Evolutionary conservation across 1,140 invertebrate genomes (phyloP), one percentile per base, ranked within the genome.

Genomic region (Calliopsis andreniformis): DNA sequence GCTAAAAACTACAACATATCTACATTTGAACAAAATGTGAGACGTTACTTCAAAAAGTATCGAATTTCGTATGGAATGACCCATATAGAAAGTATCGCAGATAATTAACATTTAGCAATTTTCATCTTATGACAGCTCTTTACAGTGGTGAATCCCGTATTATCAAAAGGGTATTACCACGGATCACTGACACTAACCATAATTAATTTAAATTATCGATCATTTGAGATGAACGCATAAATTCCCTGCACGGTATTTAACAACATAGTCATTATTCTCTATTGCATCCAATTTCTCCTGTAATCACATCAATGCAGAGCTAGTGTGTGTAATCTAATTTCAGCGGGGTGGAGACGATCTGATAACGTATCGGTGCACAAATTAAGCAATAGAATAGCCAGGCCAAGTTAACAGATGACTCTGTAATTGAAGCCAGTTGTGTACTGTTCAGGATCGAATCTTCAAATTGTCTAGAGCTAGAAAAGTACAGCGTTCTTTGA

Each of bases 231-330:
- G 47, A 45, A 32, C 35, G 28, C 42, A 43, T 64, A n/a, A n/a
- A 55, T 66, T 43, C 59, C n/a, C 28, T 35, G 49, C 39, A 35
- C 28, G 39, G 49, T 62, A 32, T 45, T 64, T 66, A 75, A 56
- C 71, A 62, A 49, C 51, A 20, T 35, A 30, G 63, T 75, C 51
- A 56, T 67, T 75, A 67, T 67, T 20, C 51, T 20, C 16, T 58
- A 43, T 43, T 39, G 62, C 51, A 20, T 75, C 51, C 71, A 75
- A 75, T 75, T 75, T 75, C 71, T 75, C 51, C 16, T 67, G 63
- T 67, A 75, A 75, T 75, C 71, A 39, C 71, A 63, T 35, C 39
- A 39, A 67, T 39, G 18, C 42, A 45, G 49, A 53, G 62, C 39
- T 63, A n/a, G 32, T 28, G 51, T 28, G 20, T 10, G 49, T 10